These are phyloP conservation scores for Empis livida DNA, from an alignment of 2,888 invertebrate species.

Conservation along the genomic window DNA sequence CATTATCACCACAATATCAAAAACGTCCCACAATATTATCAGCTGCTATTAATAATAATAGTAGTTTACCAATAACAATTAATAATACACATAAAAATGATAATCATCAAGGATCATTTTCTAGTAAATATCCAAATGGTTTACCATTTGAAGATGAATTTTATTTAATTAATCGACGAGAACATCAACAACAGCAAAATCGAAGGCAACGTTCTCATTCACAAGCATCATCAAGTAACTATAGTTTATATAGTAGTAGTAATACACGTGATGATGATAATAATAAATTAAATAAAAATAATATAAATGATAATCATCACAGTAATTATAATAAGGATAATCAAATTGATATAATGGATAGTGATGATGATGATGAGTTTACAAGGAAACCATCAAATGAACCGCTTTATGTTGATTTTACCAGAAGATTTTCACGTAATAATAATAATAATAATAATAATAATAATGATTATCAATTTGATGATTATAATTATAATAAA, in stretches of 20 bases:
- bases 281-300: slow-evolving; percentile 2
- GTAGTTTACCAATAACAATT: neutral
- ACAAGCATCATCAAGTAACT: slow-evolving; percentile 34
- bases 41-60: neutral
- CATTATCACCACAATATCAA: neutral
- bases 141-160: slow-evolving; percentile 36
- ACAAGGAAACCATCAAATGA: slow-evolving; percentile 34
- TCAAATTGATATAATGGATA: slow-evolving; percentile 10
- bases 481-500: slow-evolving; percentile 1
- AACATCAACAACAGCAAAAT: neutral
- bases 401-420: slow-evolving; percentile 35
- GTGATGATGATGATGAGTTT: slow-evolving; percentile 30
- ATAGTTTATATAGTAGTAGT: slow-evolving; percentile 28
- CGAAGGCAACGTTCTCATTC: slow-evolving; percentile 28
- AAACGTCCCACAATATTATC: neutral
- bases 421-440: slow-evolving; percentile 25
- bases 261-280: slow-evolving; percentile 9
- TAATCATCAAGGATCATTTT: slow-evolving; percentile 25
- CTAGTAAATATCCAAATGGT: slow-evolving; percentile 34
- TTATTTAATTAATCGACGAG: slow-evolving; percentile 16
- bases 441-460: slow-evolving; percentile 2
- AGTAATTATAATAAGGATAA: slow-evolving; percentile 7
- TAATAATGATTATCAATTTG: neutral
- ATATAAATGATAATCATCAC: slow-evolving; percentile 7
- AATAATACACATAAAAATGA: slow-evolving; percentile 6